A percentile compares a stretch with the other conserved stretches of the same genome.
Evolutionary conservation across 2,113 vertebrate genomes (phyloP).

Genomic region (Tenrec ecaudatus): DNA sequence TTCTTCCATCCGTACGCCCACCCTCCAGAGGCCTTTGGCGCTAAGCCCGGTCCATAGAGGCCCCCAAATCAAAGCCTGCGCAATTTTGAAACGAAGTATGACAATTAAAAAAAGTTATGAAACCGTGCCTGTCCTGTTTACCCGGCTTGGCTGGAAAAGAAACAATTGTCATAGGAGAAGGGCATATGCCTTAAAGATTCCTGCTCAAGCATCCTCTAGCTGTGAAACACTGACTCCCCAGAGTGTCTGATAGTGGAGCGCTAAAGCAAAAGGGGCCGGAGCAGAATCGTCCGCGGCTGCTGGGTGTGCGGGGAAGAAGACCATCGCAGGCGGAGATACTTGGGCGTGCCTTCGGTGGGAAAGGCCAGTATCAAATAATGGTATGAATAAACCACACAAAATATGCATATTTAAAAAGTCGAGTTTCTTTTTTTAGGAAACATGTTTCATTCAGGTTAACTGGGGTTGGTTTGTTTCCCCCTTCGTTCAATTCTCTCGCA

Average conservation of each 20-base stretch:
- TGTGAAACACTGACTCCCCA: too few species aligned
- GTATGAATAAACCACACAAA: neutral
- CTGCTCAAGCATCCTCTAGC: too few species aligned
- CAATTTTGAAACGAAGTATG: neutral
- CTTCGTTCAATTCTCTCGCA: neutral
- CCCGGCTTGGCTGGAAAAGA: neutral
- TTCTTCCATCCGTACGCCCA: neutral
- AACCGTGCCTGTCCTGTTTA: neutral
- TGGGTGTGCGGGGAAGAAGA: neutral
- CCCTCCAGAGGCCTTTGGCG: too few species aligned
- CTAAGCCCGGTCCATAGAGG: neutral
- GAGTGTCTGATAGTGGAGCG: neutral
- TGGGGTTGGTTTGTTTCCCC: neutral
- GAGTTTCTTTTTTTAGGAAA: neutral
- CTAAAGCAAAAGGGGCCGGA: neutral
- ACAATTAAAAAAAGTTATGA: neutral
- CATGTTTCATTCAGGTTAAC: neutral
- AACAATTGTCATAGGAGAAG: constrained; percentile 3
- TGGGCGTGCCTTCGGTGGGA: neutral
- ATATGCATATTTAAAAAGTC: neutral
- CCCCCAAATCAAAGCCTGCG: neutral
- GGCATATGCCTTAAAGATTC: neutral
- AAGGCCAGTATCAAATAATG: neutral
- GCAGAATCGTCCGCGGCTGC: neutral
- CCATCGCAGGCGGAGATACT: neutral